Evolutionary conservation across 2,888 invertebrate species (phyloP), one percentile per base, ranked within the genome.

Genomic region (Volucella bombylans): DNA sequence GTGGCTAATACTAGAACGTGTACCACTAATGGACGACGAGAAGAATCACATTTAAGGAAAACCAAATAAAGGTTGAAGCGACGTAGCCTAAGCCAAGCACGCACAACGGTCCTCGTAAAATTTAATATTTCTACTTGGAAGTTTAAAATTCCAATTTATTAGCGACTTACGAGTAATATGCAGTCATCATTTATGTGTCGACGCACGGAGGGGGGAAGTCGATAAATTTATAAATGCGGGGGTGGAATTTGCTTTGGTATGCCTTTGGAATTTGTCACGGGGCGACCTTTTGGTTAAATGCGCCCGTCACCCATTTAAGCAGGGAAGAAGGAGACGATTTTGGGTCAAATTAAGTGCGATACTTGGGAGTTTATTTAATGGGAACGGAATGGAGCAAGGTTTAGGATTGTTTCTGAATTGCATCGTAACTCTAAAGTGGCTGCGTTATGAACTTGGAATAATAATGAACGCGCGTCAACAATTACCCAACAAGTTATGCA

Each of bases 51-150:
- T 64, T 69, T 69, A 39, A 11, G 39, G 62, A 54, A 50, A 62
- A 18, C 73, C 64, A 73, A 74, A 65, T 65, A 74, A 65, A 74
- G 61, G 62, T 76, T 81, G 65, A 59, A 68, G 54, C 10, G 57
- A 31, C 23, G 64, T 65, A 43, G 78, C 71, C 85, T 81, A 81
- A 85, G 76, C 80, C 81, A 64, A 41, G 81, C 85, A 85, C 85
- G 85, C 85, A 85, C 85, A 85, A 68, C 45, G 71, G 52, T 72
- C 15, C 67, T 85, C 85, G n/a, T 85, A 85, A 85, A 85, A 85
- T 85, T 85, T 81, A 85, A 85, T 85, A 85, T 85, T 85, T 85
- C 85, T 68, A 85, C 85, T 85, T 85, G 76, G 71, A 65, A 85
- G 80, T 76, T 85, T 69, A 76, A 72, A 85, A 76, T 85, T 81